Base-by-base conservation (phyloP, 2,113 vertebrate species). In the Sula dactylatra region DNA sequence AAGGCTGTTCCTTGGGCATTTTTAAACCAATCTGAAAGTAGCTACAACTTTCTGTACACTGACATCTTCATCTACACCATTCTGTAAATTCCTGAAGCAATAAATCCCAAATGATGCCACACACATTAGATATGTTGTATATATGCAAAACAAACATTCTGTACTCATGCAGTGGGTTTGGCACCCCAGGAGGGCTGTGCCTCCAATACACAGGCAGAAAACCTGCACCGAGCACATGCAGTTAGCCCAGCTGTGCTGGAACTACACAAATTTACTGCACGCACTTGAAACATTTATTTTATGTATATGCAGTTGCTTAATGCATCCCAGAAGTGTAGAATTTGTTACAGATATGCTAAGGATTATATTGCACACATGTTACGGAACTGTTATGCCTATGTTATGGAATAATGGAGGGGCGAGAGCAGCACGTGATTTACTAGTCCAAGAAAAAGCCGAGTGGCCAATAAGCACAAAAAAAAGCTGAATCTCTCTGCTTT, bases 111-210 rank as follows among this genome's bases (percentile, higher is more conserved):
- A 40, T 3, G 54, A 64, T 1, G 2, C 12, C 40, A 61, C 14
- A 81, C 24, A 42, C 20, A 64, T 22, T 54, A 58, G 54, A 5
- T 47, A 71, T 0, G 3, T 7, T 55, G 10, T 10, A 42, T 12
- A 72, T 1, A 71, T 11, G 25, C 29, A 88, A 55, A 86, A 45
- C 32, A 81, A 73, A 19, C 14, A 31, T 13, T 34, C 58, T 52
- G 11, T 3, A 31, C 14, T 0, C 0, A 3, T 18, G 52, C 27
- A 44, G 27, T 6, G 15, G n/a, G 32, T 56, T 7, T 70, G 42
- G 61, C 66, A 84, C 32, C 26, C 21, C n/a, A 67, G 26, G 17
- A 82, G 34, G 22, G 38, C 38, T 59, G 11, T 17, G 49, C 29
- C 49, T 61, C n/a, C 59, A 70, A 26, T 0, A 3, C 24, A 76